Conservation (phyloP, 1,140 invertebrate species). For the Ips nitidus region DNA sequence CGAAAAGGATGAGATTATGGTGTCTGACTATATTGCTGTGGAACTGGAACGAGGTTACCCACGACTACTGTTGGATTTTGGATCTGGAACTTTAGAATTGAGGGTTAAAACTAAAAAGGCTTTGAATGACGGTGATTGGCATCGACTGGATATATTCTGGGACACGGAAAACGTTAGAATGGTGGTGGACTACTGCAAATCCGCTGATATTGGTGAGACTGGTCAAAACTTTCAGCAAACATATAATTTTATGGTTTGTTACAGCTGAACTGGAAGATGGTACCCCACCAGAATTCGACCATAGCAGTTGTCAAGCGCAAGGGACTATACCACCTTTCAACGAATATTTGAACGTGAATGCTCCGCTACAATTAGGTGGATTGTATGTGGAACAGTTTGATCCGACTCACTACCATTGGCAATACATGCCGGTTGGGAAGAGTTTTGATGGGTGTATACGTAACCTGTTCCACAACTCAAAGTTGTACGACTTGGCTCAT, state of each 20-base stretch:
- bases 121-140: conserved; percentile 94
- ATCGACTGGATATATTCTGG: conserved; percentile 91
- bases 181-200: conserved; percentile 89
- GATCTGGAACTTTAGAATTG: conserved; percentile 88
- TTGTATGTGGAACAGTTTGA: conserved; percentile 84
- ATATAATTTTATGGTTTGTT: background rate
- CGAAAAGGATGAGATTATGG: conserved; percentile 83
- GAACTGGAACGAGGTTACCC: conserved; percentile 91
- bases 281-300: conserved; percentile 81
- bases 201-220: conserved; percentile 65
- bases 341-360: conserved; percentile 95
- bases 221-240: no score
- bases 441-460: conserved; percentile 94
- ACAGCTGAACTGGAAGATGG: conserved; percentile 82
- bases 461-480: conserved; percentile 94
- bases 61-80: conserved; percentile 89
- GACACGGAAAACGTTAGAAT: conserved; percentile 88
- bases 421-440: conserved; percentile 82
- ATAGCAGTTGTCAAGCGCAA: conserved; percentile 82
- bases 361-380: conserved; percentile 91
- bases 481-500: conserved; percentile 89
- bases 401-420: conserved; percentile 81
- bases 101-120: conserved; percentile 83
- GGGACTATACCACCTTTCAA: conserved; percentile 92
- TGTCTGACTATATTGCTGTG: conserved; percentile 91